phyloP scores from a whole-genome alignment of 2,888 invertebrate species.

The Agapostemon virescens region DNA sequence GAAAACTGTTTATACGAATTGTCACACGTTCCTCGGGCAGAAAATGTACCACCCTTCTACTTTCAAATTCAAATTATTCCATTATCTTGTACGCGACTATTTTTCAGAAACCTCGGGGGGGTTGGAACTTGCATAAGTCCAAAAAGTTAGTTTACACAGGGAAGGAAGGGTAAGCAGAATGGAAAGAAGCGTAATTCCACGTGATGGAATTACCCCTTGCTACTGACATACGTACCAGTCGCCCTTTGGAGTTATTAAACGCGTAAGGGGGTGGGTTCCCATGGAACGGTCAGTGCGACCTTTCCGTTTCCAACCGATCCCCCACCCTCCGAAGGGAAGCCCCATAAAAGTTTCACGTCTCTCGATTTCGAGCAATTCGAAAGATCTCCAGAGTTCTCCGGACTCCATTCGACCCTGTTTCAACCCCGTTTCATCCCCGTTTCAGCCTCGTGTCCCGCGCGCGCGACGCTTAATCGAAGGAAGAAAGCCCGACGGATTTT shows the following conservation, averaged over 20 bases:
- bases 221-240: constrained; percentile 42
- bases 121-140: neutral
- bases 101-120: neutral
- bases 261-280: constrained; percentile 42
- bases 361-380: constrained; percentile 57
- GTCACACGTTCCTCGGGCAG: no score
- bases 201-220: constrained; percentile 68
- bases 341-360: constrained; percentile 71
- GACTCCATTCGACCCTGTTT: constrained; percentile 20
- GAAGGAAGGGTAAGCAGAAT: neutral
- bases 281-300: constrained; percentile 66
- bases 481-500: constrained; percentile 21
- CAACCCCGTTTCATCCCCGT: constrained; percentile 18
- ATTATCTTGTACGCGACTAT: neutral
- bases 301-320: constrained; percentile 54
- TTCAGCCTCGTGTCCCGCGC: constrained; percentile 3
- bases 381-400: constrained; percentile 50
- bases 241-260: constrained; percentile 63
- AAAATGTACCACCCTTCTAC: no score
- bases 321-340: constrained; percentile 55
- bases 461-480: constrained; percentile 41
- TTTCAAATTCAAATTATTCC: no score
- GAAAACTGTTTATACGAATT: no score
- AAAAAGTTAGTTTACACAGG: neutral
- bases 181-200: constrained; percentile 29